These are phyloP conservation scores for Rhorus exstirpatorius DNA, from an alignment of 2,888 invertebrate species.

Conservation along the genomic window DNA sequence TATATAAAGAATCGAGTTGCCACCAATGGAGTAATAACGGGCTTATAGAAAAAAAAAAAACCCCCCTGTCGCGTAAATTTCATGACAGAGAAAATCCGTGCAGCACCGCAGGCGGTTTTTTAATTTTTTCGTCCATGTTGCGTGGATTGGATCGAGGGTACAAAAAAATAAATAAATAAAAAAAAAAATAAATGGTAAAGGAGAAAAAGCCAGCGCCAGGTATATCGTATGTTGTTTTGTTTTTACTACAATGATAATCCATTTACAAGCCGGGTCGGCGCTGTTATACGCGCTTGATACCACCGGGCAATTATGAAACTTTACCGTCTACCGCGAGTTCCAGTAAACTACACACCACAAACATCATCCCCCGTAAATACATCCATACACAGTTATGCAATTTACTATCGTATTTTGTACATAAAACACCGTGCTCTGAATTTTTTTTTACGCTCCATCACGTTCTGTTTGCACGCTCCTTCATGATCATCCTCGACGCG, in stretches of 20 bases:
- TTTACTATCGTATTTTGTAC: too few relatives aligned
- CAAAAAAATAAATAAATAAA: too few relatives aligned
- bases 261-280: constrained; percentile 7
- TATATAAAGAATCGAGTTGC: not conserved
- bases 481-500: too few relatives aligned
- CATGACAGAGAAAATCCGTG: too few relatives aligned
- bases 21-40: not conserved
- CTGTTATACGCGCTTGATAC: constrained; percentile 34
- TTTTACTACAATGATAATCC: constrained; percentile 4
- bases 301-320: constrained; percentile 34
- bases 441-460: too few relatives aligned
- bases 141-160: not conserved
- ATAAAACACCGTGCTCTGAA: too few relatives aligned
- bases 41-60: too few relatives aligned
- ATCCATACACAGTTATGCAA: constrained; percentile 27
- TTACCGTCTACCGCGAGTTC: constrained; percentile 3
- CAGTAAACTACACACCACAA: not conserved
- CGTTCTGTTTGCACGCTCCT: too few relatives aligned
- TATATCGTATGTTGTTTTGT: not conserved
- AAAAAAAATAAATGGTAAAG: not conserved
- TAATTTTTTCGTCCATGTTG: not conserved
- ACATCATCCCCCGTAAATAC: not conserved
- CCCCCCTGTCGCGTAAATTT: too few relatives aligned
- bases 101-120: not conserved
- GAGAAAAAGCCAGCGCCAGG: not conserved